Base-by-base conservation (phyloP, 2,888 invertebrate species). In the Formica aserva region DNA sequence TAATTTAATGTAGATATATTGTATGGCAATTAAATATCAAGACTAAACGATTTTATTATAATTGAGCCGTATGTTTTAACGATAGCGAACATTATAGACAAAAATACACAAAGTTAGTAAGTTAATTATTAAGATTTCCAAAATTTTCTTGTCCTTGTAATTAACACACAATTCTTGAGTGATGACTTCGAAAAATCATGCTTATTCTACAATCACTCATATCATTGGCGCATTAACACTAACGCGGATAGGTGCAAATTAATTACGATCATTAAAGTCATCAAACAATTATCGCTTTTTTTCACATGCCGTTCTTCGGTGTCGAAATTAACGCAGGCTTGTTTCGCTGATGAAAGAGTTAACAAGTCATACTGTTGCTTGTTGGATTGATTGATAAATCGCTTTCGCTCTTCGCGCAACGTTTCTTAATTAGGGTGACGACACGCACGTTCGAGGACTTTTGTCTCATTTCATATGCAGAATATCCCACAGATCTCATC, bases 351-450 rank as follows among this genome's bases (percentile, higher is more conserved):
- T 60, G 52, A 83, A 72, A 5, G 35, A 80, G 26, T 65, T 81
- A 75, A 81, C 63, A 75, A 75, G 18, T 81, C 41, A 38, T 41
- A 55, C 38, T 11, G 9, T 29, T 45, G 85, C 83, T 88, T 84
- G 38, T 32, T 66, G 75, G 29, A 60, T 22, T 55, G 52, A 55
- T 22, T 1, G 60, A 52, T 18, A 69, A 65, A 60, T 85, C 45
- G 89, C 89, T 89, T 87, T 65, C 69, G 87, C 87, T 84, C 55
- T 9, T 69, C 66, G 78, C 65, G 80, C 52, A 62, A 72, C 41
- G 60, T 52, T 57, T 18, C 13, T 38, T 29, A 41, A 41, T 57
- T 29, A n/a, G 67, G 41, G 15, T 41, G 55, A 57, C n/a, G 52
- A 22, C 38, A 75, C 32, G 18, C 65, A 29, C 41, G 48, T 67